A percentile compares a stretch with the other conserved stretches of the same genome.
Evolutionary conservation across 92 coral and sea anemone genomes (phyloP).

Genomic region (Parazoanthus swiftii): DNA sequence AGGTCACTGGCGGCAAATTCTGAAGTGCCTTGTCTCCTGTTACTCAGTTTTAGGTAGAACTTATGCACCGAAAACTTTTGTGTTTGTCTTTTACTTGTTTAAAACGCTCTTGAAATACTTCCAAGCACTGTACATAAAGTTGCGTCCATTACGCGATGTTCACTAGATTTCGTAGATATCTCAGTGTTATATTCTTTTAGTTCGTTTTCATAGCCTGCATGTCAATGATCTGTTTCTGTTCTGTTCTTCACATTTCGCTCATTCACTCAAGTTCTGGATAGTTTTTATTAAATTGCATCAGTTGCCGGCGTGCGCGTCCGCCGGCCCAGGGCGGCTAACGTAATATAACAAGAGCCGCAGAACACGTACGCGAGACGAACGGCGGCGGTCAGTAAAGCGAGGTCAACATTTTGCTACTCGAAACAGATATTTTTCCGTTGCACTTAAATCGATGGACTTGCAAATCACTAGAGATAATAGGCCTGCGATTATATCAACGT

Average conservation of each 20-base stretch:
- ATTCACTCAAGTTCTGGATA: background rate
- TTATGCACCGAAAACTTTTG: too few relatives aligned
- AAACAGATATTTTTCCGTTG: background rate
- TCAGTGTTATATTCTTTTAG: background rate
- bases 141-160: too few relatives aligned
- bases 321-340: background rate
- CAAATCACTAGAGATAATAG: constrained; percentile 7
- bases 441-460: background rate
- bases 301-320: background rate
- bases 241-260: background rate
- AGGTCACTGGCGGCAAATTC: too few relatives aligned
- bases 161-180: background rate
- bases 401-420: constrained; percentile 22
- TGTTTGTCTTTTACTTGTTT: too few relatives aligned
- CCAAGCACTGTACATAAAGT: too few relatives aligned
- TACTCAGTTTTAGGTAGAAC: too few relatives aligned
- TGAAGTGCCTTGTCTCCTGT: too few relatives aligned
- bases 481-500: constrained; percentile 15
- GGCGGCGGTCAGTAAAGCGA: constrained; percentile 1
- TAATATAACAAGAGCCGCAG: background rate
- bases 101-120: too few relatives aligned
- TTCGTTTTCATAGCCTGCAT: background rate
- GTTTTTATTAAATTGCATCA: background rate
- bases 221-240: constrained; percentile 1
- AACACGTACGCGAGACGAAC: background rate